Conservation (phyloP, 2,888 invertebrate species). For the Tuberolachnus salignus region DNA sequence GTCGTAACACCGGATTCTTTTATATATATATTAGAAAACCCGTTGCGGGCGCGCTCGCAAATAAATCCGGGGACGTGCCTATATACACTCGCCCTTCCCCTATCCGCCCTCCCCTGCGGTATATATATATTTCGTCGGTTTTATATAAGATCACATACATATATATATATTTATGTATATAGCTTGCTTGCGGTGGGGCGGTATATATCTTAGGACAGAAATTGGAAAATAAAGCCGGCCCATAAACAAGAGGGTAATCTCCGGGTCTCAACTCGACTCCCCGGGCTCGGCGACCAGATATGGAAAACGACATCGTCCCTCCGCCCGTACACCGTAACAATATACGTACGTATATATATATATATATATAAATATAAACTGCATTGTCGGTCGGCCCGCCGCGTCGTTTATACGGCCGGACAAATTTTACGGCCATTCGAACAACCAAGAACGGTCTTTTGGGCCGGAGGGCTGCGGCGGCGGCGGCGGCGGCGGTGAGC, state of each 20-base stretch:
- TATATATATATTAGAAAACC: too few relatives aligned
- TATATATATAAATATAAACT: not conserved
- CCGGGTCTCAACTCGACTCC: constrained; percentile 44
- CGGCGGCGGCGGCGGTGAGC: constrained; percentile 28
- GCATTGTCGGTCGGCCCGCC: too few relatives aligned
- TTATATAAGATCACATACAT: constrained; percentile 33
- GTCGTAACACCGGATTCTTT: too few relatives aligned
- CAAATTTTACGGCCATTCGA: constrained; percentile 53
- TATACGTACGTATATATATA: not conserved
- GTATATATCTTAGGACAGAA: constrained; percentile 49
- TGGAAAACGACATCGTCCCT: constrained; percentile 54
- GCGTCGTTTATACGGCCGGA: constrained; percentile 34
- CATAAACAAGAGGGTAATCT: constrained; percentile 54
- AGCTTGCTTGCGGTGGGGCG: not conserved
- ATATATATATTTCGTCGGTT: constrained; percentile 5
- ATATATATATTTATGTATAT: not conserved
- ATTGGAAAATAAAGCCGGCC: constrained; percentile 54
- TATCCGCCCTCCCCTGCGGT: too few relatives aligned
- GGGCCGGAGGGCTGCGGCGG: not conserved
- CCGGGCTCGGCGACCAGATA: constrained; percentile 26
- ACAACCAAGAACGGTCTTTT: constrained; percentile 51
- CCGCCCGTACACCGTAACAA: not conserved
- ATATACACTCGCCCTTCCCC: too few relatives aligned
- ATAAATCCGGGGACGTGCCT: too few relatives aligned
- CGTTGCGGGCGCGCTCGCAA: too few relatives aligned